These are phyloP conservation scores for Gadopsis bispinosus DNA, from an alignment of 2,797 vertebrate genomes.

Conservation along the genomic window DNA sequence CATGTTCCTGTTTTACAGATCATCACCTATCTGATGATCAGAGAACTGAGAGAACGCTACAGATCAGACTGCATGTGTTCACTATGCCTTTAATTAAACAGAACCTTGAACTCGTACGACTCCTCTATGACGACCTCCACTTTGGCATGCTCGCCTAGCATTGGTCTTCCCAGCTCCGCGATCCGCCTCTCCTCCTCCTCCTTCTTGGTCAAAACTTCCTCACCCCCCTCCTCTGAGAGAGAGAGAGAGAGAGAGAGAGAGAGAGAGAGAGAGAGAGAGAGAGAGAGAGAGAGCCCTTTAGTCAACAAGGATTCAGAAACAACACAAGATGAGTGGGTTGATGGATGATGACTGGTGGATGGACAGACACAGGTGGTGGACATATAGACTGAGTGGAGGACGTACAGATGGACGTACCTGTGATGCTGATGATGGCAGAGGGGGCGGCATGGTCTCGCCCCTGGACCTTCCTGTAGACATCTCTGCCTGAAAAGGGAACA, in stretches of 20 bases:
- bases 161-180: constrained; percentile 92
- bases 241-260: background rate
- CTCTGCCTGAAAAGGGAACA: constrained; percentile 84
- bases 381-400: background rate
- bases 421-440: constrained; percentile 87
- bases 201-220: constrained; percentile 86
- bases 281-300: background rate
- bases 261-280: constrained; percentile 15
- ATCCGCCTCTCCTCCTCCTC: constrained; percentile 92
- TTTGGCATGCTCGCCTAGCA: constrained; percentile 90
- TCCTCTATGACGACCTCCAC: constrained; percentile 95
- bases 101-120: constrained; percentile 97
- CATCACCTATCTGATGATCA: background rate
- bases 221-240: constrained; percentile 84
- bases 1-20: background rate
- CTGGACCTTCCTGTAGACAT: constrained; percentile 95
- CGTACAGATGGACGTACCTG: constrained; percentile 83
- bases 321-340: background rate
- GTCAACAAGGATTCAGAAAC: background rate
- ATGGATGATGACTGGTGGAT: background rate
- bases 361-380: background rate
- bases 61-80: background rate
- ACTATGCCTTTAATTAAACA: too few species aligned
- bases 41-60: background rate
- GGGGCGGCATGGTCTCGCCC: constrained; percentile 88